These are phyloP conservation scores for Hydrotaea cyrtoneurina DNA, from an alignment of 2,888 invertebrate species.

Conservation along the genomic window DNA sequence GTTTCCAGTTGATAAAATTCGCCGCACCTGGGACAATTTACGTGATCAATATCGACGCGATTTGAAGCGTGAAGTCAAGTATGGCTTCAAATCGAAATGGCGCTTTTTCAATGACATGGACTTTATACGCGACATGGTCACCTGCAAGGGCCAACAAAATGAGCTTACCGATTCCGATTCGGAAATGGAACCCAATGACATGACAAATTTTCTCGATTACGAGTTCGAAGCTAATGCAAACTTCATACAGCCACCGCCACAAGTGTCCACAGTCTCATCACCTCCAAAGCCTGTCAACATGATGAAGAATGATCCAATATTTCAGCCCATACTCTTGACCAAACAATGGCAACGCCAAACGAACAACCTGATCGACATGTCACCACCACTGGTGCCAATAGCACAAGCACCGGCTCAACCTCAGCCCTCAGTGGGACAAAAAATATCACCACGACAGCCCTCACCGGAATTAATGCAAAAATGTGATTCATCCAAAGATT, in stretches of 20 bases:
- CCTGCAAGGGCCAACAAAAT: conserved; percentile 56
- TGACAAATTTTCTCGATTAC: conserved; percentile 12
- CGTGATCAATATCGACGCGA: conserved; percentile 72
- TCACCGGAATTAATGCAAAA: not conserved
- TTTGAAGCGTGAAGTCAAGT: conserved; percentile 65
- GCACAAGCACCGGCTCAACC: not conserved
- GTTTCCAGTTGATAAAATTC: conserved; percentile 65
- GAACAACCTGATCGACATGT: not conserved
- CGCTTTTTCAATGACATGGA: conserved; percentile 69
- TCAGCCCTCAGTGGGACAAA: not conserved
- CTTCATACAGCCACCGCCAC: not conserved
- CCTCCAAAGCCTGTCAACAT: not conserved
- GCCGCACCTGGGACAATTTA: conserved; percentile 71
- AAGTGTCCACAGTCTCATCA: not conserved
- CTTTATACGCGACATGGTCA: conserved; percentile 67
- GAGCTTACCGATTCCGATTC: conserved; percentile 54
- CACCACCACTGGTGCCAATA: not conserved
- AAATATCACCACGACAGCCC: not conserved
- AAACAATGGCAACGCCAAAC: conserved; percentile 53
- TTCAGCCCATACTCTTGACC: conserved; percentile 54
- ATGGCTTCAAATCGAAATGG: conserved; percentile 70
- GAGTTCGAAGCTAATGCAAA: conserved; percentile 26
- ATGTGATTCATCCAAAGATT: conserved; percentile 2
- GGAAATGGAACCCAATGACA: conserved; percentile 50
- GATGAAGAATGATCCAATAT: not conserved